Evolutionary conservation across 1,140 invertebrate species (phyloP), one percentile per base, ranked within the genome.

Genomic region (Macrobrachium nipponense): DNA sequence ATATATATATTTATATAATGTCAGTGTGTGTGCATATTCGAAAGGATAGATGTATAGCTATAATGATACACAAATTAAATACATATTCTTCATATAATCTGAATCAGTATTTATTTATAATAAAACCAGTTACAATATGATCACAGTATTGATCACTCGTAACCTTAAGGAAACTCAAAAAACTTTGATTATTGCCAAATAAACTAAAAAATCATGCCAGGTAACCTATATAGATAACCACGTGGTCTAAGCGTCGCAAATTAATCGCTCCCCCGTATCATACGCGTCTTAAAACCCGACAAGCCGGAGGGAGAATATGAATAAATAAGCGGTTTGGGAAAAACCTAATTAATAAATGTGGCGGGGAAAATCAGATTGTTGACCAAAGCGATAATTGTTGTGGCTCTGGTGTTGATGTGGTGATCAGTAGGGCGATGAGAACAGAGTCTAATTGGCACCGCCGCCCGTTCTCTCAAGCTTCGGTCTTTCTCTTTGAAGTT

Each of bases 361-460:
- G 75, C 51, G 27, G 27, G 27, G 82, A 75, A 76, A 77, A 83
- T 83, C 60, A 76, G 76, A 73, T 20, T 64, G 82, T 77, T 83
- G 72, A 76, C 14, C 60, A n/a, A n/a, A 18, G 12, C 61, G 78
- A 64, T 80, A 80, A 80, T 80, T 76, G 82, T n/a, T 27, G 43
- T 72, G 61, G 72, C 58, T 72, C 20, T 23, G 59, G 44, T 73
- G 58, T 62, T 82, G 70, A 75, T 76, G 79, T 14, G 27, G 72
- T 76, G 81, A 83, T 83, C 60, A 77, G 72, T 76, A 64, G 82
- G 36, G 27, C 72, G 82, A 44, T 83, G 82, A 83, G 59, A 60
- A 61, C 72, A 70, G 27, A 17, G 23, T 83, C 82, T 83, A 83
- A 83, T 83, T 83, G 82, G 36, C 27, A 66, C 82, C 73, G 75